phyloP scores from a whole-genome alignment of 2,888 invertebrate genomes.

The Ashinkailepas kermadecensis region DNA sequence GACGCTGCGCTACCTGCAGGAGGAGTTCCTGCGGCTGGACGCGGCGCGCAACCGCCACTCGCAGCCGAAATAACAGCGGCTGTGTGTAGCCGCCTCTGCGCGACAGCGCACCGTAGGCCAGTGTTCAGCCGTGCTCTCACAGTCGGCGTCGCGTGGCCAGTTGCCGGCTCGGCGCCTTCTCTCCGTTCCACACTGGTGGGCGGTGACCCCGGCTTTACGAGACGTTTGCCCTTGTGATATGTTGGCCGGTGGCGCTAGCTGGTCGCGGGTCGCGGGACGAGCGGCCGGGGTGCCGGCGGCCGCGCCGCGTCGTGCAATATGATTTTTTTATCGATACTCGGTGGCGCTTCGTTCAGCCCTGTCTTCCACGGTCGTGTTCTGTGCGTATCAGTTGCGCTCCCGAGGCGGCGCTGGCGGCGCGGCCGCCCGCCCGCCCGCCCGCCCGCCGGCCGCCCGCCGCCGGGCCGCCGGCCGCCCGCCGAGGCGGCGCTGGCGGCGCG shows the following conservation, averaged over 20 bases:
- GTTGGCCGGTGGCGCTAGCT: neutral
- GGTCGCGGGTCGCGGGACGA: neutral
- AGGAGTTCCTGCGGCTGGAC: constrained; percentile 16
- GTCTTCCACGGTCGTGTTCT: neutral
- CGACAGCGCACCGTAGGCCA: neutral
- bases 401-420: neutral
- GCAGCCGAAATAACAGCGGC: neutral
- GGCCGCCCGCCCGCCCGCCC: neutral
- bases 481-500: neutral
- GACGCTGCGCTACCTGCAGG: constrained; percentile 9
- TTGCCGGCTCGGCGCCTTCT: neutral
- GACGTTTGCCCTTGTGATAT: constrained; percentile 13
- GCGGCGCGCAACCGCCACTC: neutral
- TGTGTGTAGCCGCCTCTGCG: neutral
- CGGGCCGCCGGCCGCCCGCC: neutral
- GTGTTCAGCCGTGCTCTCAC: neutral
- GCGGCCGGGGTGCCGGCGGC: neutral
- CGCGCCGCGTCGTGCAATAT: constrained; percentile 3
- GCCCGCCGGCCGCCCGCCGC: neutral
- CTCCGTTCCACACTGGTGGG: neutral
- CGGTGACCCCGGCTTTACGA: neutral
- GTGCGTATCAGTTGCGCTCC: neutral
- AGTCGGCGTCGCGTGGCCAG: neutral
- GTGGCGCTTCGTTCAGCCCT: neutral
- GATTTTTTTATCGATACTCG: neutral